These are phyloP conservation scores for Zeus faber DNA, from an alignment of 2,113 vertebrate genomes.

Conservation along the genomic window DNA sequence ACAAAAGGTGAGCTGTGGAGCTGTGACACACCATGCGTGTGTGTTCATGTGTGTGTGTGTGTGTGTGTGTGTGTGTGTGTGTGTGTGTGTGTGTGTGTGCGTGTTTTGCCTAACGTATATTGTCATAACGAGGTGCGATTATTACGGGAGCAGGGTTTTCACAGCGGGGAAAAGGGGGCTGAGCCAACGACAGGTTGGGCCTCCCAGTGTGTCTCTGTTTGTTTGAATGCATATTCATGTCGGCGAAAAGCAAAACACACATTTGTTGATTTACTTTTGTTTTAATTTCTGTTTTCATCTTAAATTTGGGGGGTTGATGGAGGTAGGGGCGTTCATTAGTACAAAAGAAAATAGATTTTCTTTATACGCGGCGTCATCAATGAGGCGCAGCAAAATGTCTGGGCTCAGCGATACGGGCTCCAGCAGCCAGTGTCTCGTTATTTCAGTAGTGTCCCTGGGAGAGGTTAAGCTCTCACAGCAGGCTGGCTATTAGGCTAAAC, in stretches of 20 bases:
- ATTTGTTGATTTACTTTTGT: background rate
- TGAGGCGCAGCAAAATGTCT: too few relatives aligned
- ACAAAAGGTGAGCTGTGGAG: background rate
- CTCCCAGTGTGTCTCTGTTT: constrained; percentile 66
- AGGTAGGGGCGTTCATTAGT: background rate
- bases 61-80: constrained; percentile 4
- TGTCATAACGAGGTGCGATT: constrained; percentile 65
- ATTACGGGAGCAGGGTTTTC: constrained; percentile 62
- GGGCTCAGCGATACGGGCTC: too few relatives aligned
- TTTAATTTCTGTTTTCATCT: background rate
- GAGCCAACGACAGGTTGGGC: constrained; percentile 63
- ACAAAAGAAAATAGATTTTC: constrained; percentile 1
- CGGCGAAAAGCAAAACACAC: background rate
- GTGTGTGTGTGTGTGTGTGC: background rate
- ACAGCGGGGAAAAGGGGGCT: constrained; percentile 56
- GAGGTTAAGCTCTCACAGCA: constrained; percentile 52
- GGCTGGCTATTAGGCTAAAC: constrained; percentile 56
- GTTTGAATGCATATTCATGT: constrained; percentile 16
- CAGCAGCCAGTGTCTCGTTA: constrained; percentile 49
- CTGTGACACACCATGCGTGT: background rate
- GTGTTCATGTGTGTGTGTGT: constrained; percentile 35
- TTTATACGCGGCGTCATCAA: too few relatives aligned
- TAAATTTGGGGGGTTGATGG: background rate
- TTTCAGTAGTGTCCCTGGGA: constrained; percentile 40
- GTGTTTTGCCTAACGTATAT: constrained; percentile 61